Conservation (phyloP, 2,797 vertebrate species). For the Melanotaenia parkinsoni region DNA sequence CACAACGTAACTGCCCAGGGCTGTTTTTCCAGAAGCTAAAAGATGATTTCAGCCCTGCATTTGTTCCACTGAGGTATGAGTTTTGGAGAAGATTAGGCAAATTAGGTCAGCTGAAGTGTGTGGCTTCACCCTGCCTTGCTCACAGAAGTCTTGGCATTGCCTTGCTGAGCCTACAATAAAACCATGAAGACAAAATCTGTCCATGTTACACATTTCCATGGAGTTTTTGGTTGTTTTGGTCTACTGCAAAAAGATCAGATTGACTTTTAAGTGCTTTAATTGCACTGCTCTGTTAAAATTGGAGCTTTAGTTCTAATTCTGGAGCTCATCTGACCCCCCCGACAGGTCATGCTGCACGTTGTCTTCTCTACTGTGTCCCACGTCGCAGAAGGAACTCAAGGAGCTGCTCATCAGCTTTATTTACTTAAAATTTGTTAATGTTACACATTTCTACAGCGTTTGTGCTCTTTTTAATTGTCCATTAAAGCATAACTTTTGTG, state of each 20-base stretch:
- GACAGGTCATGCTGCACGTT: background rate
- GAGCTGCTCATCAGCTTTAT: no score
- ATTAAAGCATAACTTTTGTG: no score
- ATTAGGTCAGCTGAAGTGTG: background rate
- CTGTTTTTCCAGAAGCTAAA: background rate
- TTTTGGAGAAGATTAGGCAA: background rate
- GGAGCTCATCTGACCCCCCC: background rate
- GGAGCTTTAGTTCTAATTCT: background rate
- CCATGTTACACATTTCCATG: background rate
- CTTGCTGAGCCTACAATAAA: background rate
- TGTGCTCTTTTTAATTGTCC: no score
- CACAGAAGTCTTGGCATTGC: background rate
- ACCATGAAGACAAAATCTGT: background rate
- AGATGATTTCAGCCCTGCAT: background rate
- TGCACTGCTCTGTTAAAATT: background rate
- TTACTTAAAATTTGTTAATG: no score
- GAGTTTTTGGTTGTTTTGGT: background rate
- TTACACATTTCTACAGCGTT: no score
- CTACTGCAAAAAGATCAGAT: background rate
- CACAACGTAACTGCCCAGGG: background rate
- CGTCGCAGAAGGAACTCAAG: no score
- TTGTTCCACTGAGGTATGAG: background rate
- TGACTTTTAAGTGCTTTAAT: background rate
- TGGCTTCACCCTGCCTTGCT: background rate
- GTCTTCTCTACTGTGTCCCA: background rate